Base-by-base conservation (phyloP, 2,797 vertebrate species). In the Molossus alvarezi region DNA sequence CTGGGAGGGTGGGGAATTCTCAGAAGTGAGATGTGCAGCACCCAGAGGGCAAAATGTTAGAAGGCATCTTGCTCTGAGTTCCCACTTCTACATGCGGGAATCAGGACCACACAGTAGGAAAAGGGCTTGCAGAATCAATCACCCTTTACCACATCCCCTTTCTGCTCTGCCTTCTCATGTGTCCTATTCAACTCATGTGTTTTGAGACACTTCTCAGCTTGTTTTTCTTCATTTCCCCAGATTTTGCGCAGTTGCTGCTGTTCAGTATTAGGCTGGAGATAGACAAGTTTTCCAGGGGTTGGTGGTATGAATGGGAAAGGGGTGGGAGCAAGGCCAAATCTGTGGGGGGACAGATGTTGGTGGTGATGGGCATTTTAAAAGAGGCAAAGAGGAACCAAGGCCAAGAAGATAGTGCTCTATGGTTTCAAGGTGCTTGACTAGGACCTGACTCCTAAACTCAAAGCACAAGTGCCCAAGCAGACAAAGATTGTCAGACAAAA, bases 151-250 rank as follows among this genome's bases (percentile, higher is more conserved):
- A n/a, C 5, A 21, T n/a, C 13, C n/a, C 13, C 48, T 64, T 37
- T 88, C 65, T 18, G 29, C 58, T 75, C 92, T 2, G 12, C 2
- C 2, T 13, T 81, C 18, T 23, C 45, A 5, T 21, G 45, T 53
- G 9, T 11, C 76, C 25, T 88, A 23, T 55, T 62, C 25, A 65
- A 58, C 60, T 79, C 33, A 55, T 9, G 67, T 87, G 62, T 92
- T 77, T 71, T 75, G 84, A 95, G 73, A 75, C 14, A 60, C 10
- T n/a, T n/a, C 79, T 94, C 45, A 45, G 51, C 29, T 81, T 64
- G 37, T 91, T 93, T 77, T 92, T 64, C 69, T 77, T 75, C 14
- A n/a, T 91, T 83, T 88, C n/a, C 33, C 51, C 27, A 88, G 64
- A 86, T 83, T 10, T 76, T 33, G 20, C 60, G 67, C 45, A 51